Evolutionary conservation across 2,888 invertebrate genomes (phyloP), one percentile per base, ranked within the genome.

Genomic region (Aporophyla lueneburgensis): DNA sequence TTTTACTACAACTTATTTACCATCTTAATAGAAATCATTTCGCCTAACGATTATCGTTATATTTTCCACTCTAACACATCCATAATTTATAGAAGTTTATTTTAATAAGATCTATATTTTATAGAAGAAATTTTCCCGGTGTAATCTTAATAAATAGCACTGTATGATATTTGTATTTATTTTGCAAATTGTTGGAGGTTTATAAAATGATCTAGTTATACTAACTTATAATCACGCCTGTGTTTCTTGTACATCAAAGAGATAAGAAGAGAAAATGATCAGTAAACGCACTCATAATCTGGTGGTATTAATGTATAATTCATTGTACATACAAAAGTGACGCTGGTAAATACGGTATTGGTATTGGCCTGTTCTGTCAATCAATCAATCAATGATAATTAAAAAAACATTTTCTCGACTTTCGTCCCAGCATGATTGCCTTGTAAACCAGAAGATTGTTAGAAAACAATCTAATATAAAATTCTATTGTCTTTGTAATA

Each of bases 401-500:
- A 14, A 14, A 61, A 14, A 61, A 61, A 21, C 5, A 4, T 19
- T 21, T 43, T n/a, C 19, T 7, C 3, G 46, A 46, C 6, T 24
- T 16, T 33, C 9, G 3, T 33, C 10, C 2, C 16, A 53, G 27
- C 51, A 21, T 56, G 1, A 54, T 40, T 43, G 33, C 19, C 49
- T 66, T 74, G 33, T 40, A n/a, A 43, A 14, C n/a, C 19, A 51
- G 46, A 51, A 54, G 2, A n/a, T 63, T 12, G 54, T 71, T 58
- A 74, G 49, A 59, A 59, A 71, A 58, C n/a, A 67, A 75, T 78
- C 2, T 40, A 49, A 62, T 59, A 16, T 0, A 19, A 51, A 5
- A 6, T 71, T 58, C 61, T 14, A 79, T 83, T 83, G 83, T 86
- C 61, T 83, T 66, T 5, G 16, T 61, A 76, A n/a, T 19, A 16